These are phyloP conservation scores for Doryteuthis pealeii DNA, from an alignment of 1,140 invertebrate species.

Conservation along the genomic window DNA sequence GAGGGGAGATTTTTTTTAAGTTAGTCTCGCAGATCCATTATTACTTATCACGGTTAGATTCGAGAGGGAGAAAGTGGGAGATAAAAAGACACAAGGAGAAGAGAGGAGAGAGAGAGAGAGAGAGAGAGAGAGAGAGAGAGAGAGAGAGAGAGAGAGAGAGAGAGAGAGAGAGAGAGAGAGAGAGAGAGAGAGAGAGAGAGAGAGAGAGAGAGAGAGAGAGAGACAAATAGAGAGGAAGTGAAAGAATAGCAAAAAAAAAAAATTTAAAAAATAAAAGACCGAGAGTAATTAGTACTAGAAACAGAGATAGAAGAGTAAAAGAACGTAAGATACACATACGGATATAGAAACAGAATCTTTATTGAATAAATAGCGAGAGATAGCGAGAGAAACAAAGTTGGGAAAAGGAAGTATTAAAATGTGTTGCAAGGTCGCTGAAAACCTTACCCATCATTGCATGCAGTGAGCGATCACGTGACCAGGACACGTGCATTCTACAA, in stretches of 20 bases:
- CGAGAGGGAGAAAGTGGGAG: neutral
- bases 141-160: neutral
- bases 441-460: too few relatives aligned
- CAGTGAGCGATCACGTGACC: too few relatives aligned
- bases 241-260: neutral
- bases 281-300: too few relatives aligned
- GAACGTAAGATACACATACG: too few relatives aligned
- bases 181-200: neutral
- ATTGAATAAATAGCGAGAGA: neutral
- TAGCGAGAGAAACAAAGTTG: neutral
- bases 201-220: neutral
- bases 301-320: too few relatives aligned
- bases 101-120: neutral
- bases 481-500: too few relatives aligned
- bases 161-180: neutral
- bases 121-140: neutral
- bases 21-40: too few relatives aligned
- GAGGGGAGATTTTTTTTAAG: too few relatives aligned
- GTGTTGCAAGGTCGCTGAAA: too few relatives aligned
- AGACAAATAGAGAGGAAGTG: neutral
- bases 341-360: neutral
- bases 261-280: neutral
- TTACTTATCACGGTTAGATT: too few relatives aligned
- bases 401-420: too few relatives aligned
- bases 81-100: neutral